Evolutionary conservation across 2,797 vertebrate genomes (phyloP), one percentile per base, ranked within the genome.

Genomic region (Nyctalus aviator): DNA sequence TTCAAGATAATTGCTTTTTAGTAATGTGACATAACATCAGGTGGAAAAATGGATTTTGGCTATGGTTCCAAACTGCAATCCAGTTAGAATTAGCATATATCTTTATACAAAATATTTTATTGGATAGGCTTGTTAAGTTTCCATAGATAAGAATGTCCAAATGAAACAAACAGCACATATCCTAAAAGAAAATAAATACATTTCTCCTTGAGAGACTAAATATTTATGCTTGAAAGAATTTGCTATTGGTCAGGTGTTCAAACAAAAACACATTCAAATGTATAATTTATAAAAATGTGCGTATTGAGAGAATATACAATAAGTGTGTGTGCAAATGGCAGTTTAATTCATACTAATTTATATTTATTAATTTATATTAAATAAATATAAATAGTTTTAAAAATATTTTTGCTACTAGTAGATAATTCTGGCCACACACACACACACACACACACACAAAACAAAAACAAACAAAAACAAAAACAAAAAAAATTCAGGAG

Each of bases 161-260:
- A 95, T 79, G 44, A 94, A 96, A 73, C 57, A 30, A 59, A 93
- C 0, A 46, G 53, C 50, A 82, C 1, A 8, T 81, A 94, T 48
- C 88, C 50, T 94, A 90, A 93, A 89, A 48, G 14, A 91, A 32
- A 94, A 94, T 84, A 68, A 78, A 69, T 95, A 66, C 25, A 77
- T 90, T 95, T 76, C 21, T 85, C 88, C 75, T 90, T 64, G 88
- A 90, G 66, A 97, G 96, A 95, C 73, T 95, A 96, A 94, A 95
- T 96, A 96, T 95, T 97, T 95, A 82, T 84, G 62, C 91, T 77
- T 94, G 21, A 76, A 73, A 88, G n/a, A 13, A 78, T 84, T 96
- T 94, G 35, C 79, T 46, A 93, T 78, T 93, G 20, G 4, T 72
- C 95, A 85, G 37, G 7, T 23, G 69, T 93, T 93, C 71, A 75